Base-by-base conservation (phyloP, 2,888 invertebrate species). In the Trachelus stipa region DNA sequence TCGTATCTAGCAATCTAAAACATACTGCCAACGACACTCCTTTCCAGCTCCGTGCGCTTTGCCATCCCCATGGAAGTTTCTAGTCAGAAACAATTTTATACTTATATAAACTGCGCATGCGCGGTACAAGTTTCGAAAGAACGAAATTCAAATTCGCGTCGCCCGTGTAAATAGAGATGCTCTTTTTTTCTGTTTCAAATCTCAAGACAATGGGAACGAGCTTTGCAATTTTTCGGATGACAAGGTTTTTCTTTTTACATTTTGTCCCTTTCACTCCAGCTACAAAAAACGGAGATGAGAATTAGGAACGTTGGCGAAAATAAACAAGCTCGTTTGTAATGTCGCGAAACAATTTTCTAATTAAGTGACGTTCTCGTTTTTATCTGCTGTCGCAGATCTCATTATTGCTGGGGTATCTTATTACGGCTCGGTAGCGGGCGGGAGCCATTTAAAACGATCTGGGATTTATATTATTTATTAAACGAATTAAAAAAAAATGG, bases 11-110 rank as follows among this genome's bases (percentile, higher is more conserved):
- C 9, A 9, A 31, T 71, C 33, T 71, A 71, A 71, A 73, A 73
- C 75, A 79, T 86, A 89, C 88, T 90, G 87, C 89, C 88, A 88
- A 85, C 83, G 82, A 88, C 88, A 90, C 88, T 89, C 33, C 88
- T 86, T 89, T 88, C 86, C 87, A 85, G 86, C 89, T 90, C 88
- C 89, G 88, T 56, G 88, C 88, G 88, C 89, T 87, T 90, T 86
- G 86, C 88, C 31, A 34, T 34, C 33, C 71, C 84, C 85, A 87
- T 85, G 85, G 87, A 89, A 89, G 88, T 89, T 90, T 90, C 90
- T 90, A 90, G 90, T 90, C 90, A 90, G 89, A 89, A 90, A 90
- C 88, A 83, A 81, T 87, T 84, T 83, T 71, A n/a, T 71, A 31
- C 71, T 71, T 34, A 33, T 71, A 3, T 34, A 33, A 33, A 31